Evolutionary conservation across 2,888 invertebrate species (phyloP).

Genomic region (Lepidochrysops patricia): DNA sequence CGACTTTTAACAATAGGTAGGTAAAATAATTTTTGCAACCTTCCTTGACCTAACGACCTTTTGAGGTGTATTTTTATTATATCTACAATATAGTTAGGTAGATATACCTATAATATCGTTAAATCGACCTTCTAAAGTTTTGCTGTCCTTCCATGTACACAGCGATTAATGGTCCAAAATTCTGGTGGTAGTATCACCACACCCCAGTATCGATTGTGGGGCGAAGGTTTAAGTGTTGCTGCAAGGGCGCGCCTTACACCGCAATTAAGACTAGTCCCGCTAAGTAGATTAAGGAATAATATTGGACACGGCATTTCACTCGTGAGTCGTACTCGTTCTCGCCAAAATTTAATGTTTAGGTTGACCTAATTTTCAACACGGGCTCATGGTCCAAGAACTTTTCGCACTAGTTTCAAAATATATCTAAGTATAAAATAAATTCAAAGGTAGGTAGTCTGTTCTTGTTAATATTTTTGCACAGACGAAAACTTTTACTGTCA

Average conservation of each 20-base stretch:
- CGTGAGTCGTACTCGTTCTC: too few species aligned
- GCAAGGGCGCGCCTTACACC: slow-evolving; percentile 30
- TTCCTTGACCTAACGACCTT: neutral
- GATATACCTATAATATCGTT: too few species aligned
- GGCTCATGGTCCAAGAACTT: too few species aligned
- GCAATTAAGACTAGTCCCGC: slow-evolving; percentile 44
- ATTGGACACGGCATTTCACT: slow-evolving; percentile 24
- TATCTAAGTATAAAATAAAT: too few species aligned
- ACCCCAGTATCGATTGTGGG: slow-evolving; percentile 27
- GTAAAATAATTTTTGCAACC: neutral
- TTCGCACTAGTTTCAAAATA: too few species aligned
- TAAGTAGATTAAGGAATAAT: slow-evolving; percentile 14
- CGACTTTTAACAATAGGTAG: neutral
- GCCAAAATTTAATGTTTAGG: too few species aligned
- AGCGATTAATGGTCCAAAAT: slow-evolving; percentile 5
- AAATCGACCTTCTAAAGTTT: slow-evolving; percentile 1
- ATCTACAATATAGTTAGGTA: too few species aligned
- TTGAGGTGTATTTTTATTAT: neutral
- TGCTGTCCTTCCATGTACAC: neutral
- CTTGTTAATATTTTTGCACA: neutral
- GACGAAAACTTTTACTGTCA: neutral
- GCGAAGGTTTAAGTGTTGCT: slow-evolving; percentile 21
- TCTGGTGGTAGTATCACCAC: slow-evolving; percentile 17
- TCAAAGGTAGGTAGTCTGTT: too few species aligned
- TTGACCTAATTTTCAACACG: too few species aligned